phyloP scores from a whole-genome alignment of 2,113 vertebrate species.

The Baryphthengus martii region DNA sequence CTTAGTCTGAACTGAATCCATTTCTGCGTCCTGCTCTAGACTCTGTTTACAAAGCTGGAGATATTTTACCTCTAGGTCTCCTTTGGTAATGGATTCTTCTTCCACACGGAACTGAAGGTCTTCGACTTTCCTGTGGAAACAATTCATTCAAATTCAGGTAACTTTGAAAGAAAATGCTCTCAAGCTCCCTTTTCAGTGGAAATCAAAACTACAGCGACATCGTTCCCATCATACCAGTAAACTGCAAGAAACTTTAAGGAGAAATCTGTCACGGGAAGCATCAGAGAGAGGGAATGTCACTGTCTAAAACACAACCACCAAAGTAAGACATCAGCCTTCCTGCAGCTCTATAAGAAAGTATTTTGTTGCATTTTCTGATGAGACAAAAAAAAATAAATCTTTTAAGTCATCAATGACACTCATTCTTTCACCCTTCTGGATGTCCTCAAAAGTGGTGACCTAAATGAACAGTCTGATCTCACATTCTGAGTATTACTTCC shows the following conservation, averaged over 20 bases:
- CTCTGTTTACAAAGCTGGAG: neutral
- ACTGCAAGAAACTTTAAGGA: neutral
- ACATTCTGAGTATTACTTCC: neutral
- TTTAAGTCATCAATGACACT: neutral
- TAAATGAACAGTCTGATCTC: neutral
- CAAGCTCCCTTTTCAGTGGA: neutral
- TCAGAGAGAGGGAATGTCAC: neutral
- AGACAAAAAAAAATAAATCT: neutral
- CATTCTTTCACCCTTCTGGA: neutral
- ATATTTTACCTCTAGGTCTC: constrained; percentile 94
- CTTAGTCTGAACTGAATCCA: neutral
- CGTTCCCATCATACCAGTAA: neutral
- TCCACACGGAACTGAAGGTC: constrained; percentile 98
- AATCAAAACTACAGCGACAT: neutral
- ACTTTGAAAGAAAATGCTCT: neutral
- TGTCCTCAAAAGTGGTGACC: neutral
- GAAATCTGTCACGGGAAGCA: neutral
- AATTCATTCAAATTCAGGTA: constrained; percentile 33
- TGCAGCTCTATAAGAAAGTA: neutral
- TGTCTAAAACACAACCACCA: neutral
- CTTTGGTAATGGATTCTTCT: constrained; percentile 98
- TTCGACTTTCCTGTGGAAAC: constrained; percentile 88
- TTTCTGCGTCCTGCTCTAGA: neutral
- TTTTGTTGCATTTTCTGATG: neutral
- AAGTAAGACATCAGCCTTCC: neutral